These are phyloP conservation scores for Numenius phaeopus DNA, from an alignment of 2,797 vertebrate species.

Conservation along the genomic window DNA sequence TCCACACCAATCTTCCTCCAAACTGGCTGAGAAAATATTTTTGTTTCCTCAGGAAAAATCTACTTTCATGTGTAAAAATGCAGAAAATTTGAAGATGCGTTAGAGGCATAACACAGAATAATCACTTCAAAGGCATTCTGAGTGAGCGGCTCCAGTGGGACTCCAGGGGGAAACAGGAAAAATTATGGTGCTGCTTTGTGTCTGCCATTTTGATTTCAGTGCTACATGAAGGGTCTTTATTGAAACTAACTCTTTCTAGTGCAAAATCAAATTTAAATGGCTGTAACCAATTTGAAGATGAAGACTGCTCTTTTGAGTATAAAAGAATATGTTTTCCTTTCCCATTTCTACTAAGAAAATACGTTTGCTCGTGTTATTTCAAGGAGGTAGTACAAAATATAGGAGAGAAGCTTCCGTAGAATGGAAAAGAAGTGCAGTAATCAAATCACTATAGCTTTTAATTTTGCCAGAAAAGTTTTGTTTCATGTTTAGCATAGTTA, in stretches of 20 bases:
- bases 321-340: background rate
- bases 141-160: background rate
- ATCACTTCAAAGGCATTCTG: background rate
- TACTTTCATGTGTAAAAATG: background rate
- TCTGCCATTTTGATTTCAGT: constrained; percentile 32
- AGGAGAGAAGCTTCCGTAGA: constrained; percentile 47
- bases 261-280: background rate
- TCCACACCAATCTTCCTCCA: background rate
- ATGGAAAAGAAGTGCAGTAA: constrained; percentile 15
- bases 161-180: background rate
- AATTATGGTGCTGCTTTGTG: background rate
- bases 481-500: constrained; percentile 40
- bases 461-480: constrained; percentile 28
- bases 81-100: background rate
- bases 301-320: background rate
- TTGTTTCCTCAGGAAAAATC: background rate
- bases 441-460: constrained; percentile 44
- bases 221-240: background rate
- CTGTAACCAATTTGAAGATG: background rate
- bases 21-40: background rate
- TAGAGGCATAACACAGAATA: background rate
- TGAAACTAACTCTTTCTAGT: background rate
- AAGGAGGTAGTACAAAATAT: constrained; percentile 38
- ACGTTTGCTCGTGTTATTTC: background rate
- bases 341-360: constrained; percentile 26